Percentiles rank a stretch among this genome's conserved stretches.
phyloP scores from a whole-genome alignment of 2,888 invertebrate genomes.

The Agriopis aurantiaria region DNA sequence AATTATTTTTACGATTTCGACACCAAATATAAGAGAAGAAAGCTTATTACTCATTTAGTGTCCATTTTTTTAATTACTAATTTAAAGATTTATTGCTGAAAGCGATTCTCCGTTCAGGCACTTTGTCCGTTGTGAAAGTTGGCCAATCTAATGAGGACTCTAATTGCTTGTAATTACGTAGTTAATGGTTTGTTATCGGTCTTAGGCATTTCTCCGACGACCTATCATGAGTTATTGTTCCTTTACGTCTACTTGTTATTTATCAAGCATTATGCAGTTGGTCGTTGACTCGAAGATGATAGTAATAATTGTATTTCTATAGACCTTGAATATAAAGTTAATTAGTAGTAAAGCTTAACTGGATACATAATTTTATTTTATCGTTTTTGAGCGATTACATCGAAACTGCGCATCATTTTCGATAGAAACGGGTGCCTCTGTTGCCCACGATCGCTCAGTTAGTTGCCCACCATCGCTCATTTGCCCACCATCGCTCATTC shows the following conservation, averaged over 20 bases:
- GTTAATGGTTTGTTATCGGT: conserved; percentile 52
- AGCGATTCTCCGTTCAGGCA: conserved; percentile 24
- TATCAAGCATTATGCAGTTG: conserved; percentile 11
- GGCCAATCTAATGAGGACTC: conserved; percentile 49
- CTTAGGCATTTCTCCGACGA: conserved; percentile 46
- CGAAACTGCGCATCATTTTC: too few relatives aligned
- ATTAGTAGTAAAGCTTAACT: too few relatives aligned
- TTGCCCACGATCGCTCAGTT: too few relatives aligned
- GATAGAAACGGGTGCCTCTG: too few relatives aligned
- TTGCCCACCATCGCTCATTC: too few relatives aligned
- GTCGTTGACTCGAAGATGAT: conserved; percentile 10
- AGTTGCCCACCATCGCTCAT: too few relatives aligned
- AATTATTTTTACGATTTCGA: not conserved
- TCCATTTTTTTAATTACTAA: conserved; percentile 19
- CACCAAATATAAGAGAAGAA: conserved; percentile 11
- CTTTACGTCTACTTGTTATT: conserved; percentile 52
- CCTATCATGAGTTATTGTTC: conserved; percentile 60
- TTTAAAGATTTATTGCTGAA: conserved; percentile 26
- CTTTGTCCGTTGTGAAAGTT: conserved; percentile 11
- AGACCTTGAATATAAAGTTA: not conserved
- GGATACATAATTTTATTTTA: too few relatives aligned
- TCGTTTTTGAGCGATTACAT: too few relatives aligned
- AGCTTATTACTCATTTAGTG: conserved; percentile 6
- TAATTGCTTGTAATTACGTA: conserved; percentile 55
- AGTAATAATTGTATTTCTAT: not conserved